A percentile compares a stretch with the other conserved stretches of the same genome.
phyloP scores from a whole-genome alignment of 2,113 vertebrate species.

The Egretta garzetta region DNA sequence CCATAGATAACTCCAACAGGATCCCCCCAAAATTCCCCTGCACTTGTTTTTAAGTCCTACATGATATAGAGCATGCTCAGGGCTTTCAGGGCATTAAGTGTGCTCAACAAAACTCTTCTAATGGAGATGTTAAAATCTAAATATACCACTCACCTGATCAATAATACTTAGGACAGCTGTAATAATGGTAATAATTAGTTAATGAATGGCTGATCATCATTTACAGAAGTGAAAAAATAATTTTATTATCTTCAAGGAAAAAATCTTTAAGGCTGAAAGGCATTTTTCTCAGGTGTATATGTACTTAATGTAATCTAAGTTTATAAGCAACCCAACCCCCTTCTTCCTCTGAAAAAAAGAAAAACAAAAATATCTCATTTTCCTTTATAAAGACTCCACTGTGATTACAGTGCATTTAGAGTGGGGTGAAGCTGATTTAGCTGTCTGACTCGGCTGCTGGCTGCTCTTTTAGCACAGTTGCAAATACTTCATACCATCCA shows the following conservation, averaged over 20 bases:
- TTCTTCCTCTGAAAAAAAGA: neutral
- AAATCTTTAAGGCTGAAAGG: neutral
- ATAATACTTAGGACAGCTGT: neutral
- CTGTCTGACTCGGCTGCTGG: neutral
- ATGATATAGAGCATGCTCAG: neutral
- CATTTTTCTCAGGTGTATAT: neutral
- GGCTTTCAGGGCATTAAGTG: neutral
- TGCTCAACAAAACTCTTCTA: neutral
- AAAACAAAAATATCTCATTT: neutral
- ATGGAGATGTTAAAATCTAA: neutral
- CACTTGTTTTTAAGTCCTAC: neutral
- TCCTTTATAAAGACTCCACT: neutral
- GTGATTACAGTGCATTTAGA: neutral
- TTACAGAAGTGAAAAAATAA: neutral
- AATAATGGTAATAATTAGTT: neutral
- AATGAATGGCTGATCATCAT: neutral
- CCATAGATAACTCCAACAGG: neutral
- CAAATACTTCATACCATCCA: neutral
- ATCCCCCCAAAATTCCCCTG: neutral
- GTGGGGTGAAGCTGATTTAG: neutral
- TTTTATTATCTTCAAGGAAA: neutral
- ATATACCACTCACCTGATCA: neutral
- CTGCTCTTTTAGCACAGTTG: neutral
- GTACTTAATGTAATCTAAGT: neutral
- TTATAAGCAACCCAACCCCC: neutral